Conservation (phyloP, 2,888 invertebrate species). For the Brenthis ino region DNA sequence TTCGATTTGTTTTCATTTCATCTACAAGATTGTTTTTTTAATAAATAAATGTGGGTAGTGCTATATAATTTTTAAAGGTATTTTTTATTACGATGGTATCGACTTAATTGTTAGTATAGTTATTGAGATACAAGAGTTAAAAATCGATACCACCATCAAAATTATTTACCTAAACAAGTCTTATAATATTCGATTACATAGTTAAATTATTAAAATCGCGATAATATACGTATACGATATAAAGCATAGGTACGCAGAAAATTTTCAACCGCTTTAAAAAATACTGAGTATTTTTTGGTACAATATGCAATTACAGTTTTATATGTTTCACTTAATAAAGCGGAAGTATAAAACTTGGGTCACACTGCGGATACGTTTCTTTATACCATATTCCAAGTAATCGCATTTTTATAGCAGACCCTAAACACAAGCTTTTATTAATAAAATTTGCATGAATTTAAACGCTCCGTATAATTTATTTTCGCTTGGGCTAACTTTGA, state of each 20-base stretch:
- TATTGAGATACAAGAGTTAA: too few relatives aligned
- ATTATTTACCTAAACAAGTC: too few relatives aligned
- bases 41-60: too few relatives aligned
- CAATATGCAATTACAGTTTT: constrained; percentile 9
- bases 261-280: background rate
- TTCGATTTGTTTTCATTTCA: too few relatives aligned
- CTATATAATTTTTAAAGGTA: too few relatives aligned
- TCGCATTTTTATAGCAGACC: constrained; percentile 41
- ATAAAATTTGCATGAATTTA: constrained; percentile 24
- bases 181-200: too few relatives aligned
- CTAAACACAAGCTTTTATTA: constrained; percentile 37
- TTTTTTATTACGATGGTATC: too few relatives aligned
- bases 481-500: background rate
- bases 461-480: constrained; percentile 2
- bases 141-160: too few relatives aligned
- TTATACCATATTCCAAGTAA: constrained; percentile 45
- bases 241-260: background rate
- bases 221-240: too few relatives aligned
- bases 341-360: constrained; percentile 41
- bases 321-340: constrained; percentile 30
- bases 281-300: background rate
- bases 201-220: too few relatives aligned
- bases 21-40: too few relatives aligned
- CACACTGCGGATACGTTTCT: constrained; percentile 34
- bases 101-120: too few relatives aligned